Base-by-base conservation (phyloP, 35 echinoderm and acorn worm genomes). In the Stichopus chloronotus region DNA sequence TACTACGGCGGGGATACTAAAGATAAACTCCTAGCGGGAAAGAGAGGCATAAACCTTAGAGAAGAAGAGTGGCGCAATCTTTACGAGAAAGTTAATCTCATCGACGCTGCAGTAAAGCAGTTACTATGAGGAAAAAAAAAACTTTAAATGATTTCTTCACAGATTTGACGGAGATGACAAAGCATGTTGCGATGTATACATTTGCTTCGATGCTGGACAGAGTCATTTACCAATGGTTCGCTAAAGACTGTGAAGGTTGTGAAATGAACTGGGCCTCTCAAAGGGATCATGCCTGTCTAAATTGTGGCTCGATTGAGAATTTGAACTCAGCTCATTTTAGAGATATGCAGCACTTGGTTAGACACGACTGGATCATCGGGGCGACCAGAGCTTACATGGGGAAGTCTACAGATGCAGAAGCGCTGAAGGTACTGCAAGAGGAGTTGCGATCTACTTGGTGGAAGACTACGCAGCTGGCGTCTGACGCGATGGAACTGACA, bases 211-310 rank as follows among this genome's bases (percentile, higher is more conserved):
- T 86, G 82, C 17, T 86, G 25, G 82, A 86, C 55, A 21, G 13
- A 14, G 52, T 86, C 8, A 21, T 56, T 8, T 53, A 86, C 52
- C 10, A 21, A 13, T 86, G 82, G 53, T 11, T 86, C 8, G 10
- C 11, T 13, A 21, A 54, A 86, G 55, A 86, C 21, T 86, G 83
- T 53, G 56, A 86, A 86, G 83, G 83, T 56, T 86, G 83, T 86
- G 11, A 54, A 86, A 55, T 14, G 13, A 53, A 86, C 53, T 86
- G 53, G 23, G 24, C 83, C 8, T 86, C 83, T 5, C 83, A 86
- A 86, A 23, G 56, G 17, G 83, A 86, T 16, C 83, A 57, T 56
- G 83, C 83, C 54, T 86, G 83, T 55, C 19, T 86, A n/a, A 86
- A 86, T 56, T 86, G 13, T 16, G 83, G 83, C 0, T 54, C 53